phyloP scores from a whole-genome alignment of 2,888 invertebrate genomes.

The Scaptomyza polygonia region DNA sequence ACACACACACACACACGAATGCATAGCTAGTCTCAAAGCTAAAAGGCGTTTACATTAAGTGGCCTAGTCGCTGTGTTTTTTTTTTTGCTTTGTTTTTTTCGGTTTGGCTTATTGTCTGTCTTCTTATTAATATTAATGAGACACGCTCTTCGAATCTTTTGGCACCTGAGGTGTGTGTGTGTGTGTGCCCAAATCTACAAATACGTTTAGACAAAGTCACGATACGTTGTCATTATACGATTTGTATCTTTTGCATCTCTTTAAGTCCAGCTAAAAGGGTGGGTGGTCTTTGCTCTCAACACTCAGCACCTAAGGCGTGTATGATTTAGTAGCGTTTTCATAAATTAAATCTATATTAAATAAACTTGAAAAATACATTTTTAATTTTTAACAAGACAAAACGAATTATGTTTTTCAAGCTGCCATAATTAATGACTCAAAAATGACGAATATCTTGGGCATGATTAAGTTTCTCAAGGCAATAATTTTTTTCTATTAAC shows the following conservation, averaged over 20 bases:
- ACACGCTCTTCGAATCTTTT: slow-evolving; percentile 49
- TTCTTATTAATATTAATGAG: slow-evolving; percentile 74
- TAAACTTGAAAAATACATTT: too few species aligned
- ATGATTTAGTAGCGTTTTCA: slow-evolving; percentile 9
- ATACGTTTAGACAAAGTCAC: slow-evolving; percentile 34
- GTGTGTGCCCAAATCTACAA: slow-evolving; percentile 45
- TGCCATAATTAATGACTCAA: not conserved
- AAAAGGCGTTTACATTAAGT: slow-evolving; percentile 18
- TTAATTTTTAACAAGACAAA: slow-evolving; percentile 9
- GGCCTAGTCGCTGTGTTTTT: slow-evolving; percentile 19
- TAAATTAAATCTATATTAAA: too few species aligned
- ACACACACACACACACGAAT: too few species aligned
- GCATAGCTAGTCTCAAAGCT: not conserved
- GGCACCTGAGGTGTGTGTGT: slow-evolving; percentile 68
- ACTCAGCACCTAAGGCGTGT: slow-evolving; percentile 9
- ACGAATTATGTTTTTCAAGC: slow-evolving; percentile 12
- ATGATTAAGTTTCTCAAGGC: slow-evolving; percentile 7
- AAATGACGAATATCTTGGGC: slow-evolving; percentile 16
- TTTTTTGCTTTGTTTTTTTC: too few species aligned
- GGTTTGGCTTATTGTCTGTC: slow-evolving; percentile 18
- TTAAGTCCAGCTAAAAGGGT: slow-evolving; percentile 37
- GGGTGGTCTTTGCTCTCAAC: slow-evolving; percentile 50
- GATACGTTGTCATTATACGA: slow-evolving; percentile 49
- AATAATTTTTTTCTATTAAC: not conserved
- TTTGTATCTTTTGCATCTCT: slow-evolving; percentile 31